Conservation (phyloP, 2,113 vertebrate species). For the Cavia porcellus region DNA sequence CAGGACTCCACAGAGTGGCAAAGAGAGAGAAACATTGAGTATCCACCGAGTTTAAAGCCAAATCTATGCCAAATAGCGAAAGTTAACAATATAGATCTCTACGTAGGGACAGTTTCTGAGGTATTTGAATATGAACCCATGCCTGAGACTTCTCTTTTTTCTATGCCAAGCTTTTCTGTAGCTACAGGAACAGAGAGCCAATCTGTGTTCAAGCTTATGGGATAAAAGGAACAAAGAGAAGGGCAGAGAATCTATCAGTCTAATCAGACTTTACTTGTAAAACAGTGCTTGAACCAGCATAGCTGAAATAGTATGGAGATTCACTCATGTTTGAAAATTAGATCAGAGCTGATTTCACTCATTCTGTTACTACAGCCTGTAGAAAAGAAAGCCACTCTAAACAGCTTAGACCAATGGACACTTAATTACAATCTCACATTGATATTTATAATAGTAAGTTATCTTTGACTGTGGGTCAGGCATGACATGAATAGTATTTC, state of each 20-base stretch:
- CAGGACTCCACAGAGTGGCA: not conserved
- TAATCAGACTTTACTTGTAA: conserved; percentile 23
- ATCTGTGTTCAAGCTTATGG: not conserved
- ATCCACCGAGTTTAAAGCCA: not conserved
- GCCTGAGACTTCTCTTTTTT: not conserved
- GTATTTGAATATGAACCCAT: not conserved
- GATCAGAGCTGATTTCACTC: not conserved
- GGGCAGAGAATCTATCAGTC: not conserved
- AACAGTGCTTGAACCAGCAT: not conserved
- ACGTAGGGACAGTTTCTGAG: not conserved
- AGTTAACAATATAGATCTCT: not conserved
- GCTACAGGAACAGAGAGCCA: not conserved
- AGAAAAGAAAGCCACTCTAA: not conserved
- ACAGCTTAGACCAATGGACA: not conserved
- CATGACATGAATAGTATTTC: not conserved
- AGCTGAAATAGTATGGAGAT: not conserved
- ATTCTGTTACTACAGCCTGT: not conserved
- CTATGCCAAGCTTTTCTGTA: not conserved
- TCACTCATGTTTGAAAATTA: not conserved
- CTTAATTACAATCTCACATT: not conserved
- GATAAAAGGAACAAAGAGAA: conserved; percentile 9
- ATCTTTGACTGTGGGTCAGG: not conserved
- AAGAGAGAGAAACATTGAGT: no score
- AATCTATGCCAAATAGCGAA: not conserved
- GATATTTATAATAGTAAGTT: not conserved